Evolutionary conservation across 2,113 vertebrate species (phyloP).

Genomic region (Accipiter cooperii): DNA sequence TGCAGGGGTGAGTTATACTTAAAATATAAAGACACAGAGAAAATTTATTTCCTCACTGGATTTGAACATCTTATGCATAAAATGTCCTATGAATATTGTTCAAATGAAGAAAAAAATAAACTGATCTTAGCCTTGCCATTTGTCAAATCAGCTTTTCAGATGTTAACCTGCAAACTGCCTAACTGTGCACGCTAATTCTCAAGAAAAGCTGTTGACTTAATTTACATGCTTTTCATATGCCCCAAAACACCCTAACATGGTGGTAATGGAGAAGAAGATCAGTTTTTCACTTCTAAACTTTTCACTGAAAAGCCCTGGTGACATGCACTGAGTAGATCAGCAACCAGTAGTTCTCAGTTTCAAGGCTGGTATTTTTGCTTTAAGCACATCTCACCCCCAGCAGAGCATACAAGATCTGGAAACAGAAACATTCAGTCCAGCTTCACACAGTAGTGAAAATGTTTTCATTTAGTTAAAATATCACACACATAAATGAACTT

Average conservation of each 20-base stretch:
- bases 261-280: not conserved
- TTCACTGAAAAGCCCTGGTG: not conserved
- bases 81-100: not conserved
- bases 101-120: not conserved
- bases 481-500: not conserved
- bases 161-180: not conserved
- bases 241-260: not conserved
- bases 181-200: not conserved
- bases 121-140: not conserved
- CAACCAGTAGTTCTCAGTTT: not conserved
- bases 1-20: not conserved
- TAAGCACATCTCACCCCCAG: not conserved
- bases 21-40: not conserved
- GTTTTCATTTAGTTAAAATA: not conserved
- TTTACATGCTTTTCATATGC: not conserved
- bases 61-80: not conserved
- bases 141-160: not conserved
- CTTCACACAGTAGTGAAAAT: not conserved
- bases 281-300: not conserved
- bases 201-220: not conserved
- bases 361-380: not conserved
- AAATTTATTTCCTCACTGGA: not conserved
- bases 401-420: not conserved
- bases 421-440: not conserved
- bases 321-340: not conserved